Evolutionary conservation across 2,113 vertebrate species (phyloP), one percentile per base, ranked within the genome.

Genomic region (Rhabdomys dilectus): DNA sequence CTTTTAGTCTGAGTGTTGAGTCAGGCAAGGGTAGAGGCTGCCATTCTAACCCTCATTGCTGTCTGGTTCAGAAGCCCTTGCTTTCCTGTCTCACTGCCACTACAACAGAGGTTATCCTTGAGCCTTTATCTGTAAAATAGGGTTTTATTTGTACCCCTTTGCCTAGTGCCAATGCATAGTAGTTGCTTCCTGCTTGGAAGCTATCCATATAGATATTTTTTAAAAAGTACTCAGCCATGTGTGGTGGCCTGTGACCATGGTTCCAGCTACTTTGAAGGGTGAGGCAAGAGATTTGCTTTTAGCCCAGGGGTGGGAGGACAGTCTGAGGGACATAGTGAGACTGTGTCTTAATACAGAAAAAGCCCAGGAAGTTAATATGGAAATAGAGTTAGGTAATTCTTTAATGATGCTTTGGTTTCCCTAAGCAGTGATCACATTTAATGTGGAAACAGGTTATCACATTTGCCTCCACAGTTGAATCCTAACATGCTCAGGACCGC

Each of bases 401-500:
- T 64, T 34, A 72, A 60, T 13, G 68, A 2, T 31, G 48, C 66
- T 89, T n/a, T 86, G 76, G 31, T 75, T 81, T 86, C 16, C 77
- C 42, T 64, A 26, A 89, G 89, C 56, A 36, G 26, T 5, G 10
- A 3, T 19, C 45, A 3, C 12, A 42, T 70, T 22, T 39, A 34
- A 21, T 13, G 0, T 82, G 92, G 68, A 42, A 80, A 13, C 11
- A 2, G 48, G 34, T 73, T 22, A 1, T 56, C 34, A 36, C 7
- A 3, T 21, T 15, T 70, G 68, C 84, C 51, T 2, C 15, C 8
- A 22, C 42, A 42, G 86, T 3, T 1, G 10, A 62, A 60, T 29
- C 58, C 60, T 90, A 3, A 3, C 12, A 9, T 0, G 1, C 7
- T 48, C 1, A 0, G 51, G 8, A 29, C 15, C 2, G 19, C 60